A percentile compares a stretch with the other conserved stretches of the same genome.
Conservation (phyloP, 2,113 vertebrate species). For the Nibea albiflora region DNA sequence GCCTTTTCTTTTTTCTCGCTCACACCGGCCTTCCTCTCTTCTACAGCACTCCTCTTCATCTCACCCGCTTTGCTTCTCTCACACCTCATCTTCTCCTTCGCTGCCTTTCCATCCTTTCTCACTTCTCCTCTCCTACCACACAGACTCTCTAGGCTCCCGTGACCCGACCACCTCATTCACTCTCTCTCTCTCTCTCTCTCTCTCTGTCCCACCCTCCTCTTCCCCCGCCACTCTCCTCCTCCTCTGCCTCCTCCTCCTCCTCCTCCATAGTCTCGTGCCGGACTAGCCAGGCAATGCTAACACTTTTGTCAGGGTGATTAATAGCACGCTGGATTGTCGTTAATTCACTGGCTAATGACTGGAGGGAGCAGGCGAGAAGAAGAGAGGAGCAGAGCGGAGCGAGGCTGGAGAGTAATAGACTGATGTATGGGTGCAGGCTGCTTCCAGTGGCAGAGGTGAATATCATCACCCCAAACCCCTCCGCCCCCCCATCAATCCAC, state of each 20-base stretch:
- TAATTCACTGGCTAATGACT: conserved; percentile 99
- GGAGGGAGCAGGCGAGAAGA: conserved; percentile 78
- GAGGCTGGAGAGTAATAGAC: conserved; percentile 89
- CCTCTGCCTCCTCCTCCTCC: conserved; percentile 40
- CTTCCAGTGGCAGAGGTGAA: conserved; percentile 98
- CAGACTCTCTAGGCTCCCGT: conserved; percentile 17
- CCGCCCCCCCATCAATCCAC: conserved; percentile 7
- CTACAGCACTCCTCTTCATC: background rate
- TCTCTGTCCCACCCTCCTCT: conserved; percentile 23
- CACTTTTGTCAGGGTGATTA: conserved; percentile 99
- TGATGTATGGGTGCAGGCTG: conserved; percentile 94
- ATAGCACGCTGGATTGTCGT: conserved; percentile 94
- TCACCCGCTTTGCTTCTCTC: conserved; percentile 30
- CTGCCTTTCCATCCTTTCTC: conserved; percentile 18
- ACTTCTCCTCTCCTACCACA: background rate
- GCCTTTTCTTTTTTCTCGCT: background rate
- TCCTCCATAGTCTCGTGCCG: conserved; percentile 75
- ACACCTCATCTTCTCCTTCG: conserved; percentile 13
- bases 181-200: background rate
- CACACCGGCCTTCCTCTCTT: background rate
- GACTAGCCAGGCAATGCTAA: conserved; percentile 87
- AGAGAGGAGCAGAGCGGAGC: conserved; percentile 85
- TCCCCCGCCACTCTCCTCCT: conserved; percentile 9
- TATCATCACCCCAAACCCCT: conserved; percentile 84
- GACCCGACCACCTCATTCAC: conserved; percentile 34